Evolutionary conservation across 1,140 invertebrate species (phyloP).

Genomic region (Parasteatoda tepidariorum): DNA sequence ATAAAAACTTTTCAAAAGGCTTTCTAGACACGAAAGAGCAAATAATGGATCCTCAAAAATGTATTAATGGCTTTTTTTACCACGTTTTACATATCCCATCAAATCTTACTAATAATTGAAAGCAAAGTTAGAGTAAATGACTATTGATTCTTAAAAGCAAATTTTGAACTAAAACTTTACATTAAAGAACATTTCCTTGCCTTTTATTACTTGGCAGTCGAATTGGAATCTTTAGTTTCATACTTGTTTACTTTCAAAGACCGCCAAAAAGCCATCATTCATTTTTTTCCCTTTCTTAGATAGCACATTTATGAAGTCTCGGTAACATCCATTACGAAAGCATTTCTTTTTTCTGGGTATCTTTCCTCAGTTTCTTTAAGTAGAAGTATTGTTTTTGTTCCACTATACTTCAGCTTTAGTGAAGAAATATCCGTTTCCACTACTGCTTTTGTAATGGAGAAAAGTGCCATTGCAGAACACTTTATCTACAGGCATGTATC

Average conservation of each 20-base stretch:
- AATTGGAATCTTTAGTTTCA: constrained; percentile 30
- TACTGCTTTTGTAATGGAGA: constrained; percentile 38
- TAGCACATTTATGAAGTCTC: constrained; percentile 48
- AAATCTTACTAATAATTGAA: constrained; percentile 51
- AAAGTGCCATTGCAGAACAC: constrained; percentile 14
- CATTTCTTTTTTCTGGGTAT: constrained; percentile 18
- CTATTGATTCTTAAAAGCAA: constrained; percentile 26
- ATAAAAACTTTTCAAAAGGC: too few relatives aligned
- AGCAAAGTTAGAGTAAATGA: constrained; percentile 31
- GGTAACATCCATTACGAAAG: constrained; percentile 48
- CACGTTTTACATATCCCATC: constrained; percentile 5
- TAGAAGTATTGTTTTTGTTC: constrained; percentile 45
- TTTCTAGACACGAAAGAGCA: too few relatives aligned
- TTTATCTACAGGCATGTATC: constrained; percentile 10
- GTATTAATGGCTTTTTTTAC: too few relatives aligned
- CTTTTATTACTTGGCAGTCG: constrained; percentile 18
- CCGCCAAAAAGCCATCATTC: constrained; percentile 26
- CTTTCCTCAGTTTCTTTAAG: constrained; percentile 48
- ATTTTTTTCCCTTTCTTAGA: constrained; percentile 20
- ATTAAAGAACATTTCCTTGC: not conserved
- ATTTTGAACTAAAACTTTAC: constrained; percentile 16
- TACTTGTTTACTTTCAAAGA: constrained; percentile 50
- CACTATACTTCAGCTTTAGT: constrained; percentile 1
- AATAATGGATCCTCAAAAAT: too few relatives aligned
- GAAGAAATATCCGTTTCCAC: constrained; percentile 18